phyloP scores from a whole-genome alignment of 2,113 vertebrate species.

The Neomonachus schauinslandi region DNA sequence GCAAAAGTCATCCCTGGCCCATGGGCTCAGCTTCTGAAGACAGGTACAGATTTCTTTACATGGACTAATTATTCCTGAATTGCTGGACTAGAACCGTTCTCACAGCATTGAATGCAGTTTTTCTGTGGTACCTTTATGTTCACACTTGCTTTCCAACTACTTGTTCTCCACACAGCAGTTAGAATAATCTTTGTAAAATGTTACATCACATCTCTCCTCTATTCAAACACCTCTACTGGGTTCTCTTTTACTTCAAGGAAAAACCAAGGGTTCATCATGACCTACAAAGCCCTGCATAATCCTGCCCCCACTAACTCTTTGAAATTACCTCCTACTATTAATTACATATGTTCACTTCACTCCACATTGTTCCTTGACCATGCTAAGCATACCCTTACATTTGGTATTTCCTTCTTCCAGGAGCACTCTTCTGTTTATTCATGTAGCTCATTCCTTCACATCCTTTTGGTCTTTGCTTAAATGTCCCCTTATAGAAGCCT shows the following conservation, averaged over 20 bases:
- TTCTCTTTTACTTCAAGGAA: not conserved
- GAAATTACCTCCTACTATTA: not conserved
- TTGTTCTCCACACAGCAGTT: not conserved
- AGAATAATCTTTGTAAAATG: not conserved
- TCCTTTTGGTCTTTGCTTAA: not conserved
- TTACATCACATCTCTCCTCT: not conserved
- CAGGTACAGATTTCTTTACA: not conserved
- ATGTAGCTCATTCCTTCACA: not conserved
- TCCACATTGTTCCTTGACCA: not conserved
- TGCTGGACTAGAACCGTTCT: not conserved
- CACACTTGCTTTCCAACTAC: not conserved
- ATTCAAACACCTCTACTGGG: not conserved
- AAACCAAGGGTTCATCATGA: not conserved
- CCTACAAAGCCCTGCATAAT: not conserved
- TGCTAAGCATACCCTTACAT: not conserved
- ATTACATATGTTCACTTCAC: not conserved
- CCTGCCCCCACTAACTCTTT: not conserved
- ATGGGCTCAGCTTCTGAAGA: not conserved
- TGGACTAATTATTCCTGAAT: not conserved
- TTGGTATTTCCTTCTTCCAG: not conserved
- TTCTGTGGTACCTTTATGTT: not conserved
- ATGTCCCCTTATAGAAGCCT: not conserved
- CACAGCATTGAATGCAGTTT: not conserved
- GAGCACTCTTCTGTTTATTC: not conserved
- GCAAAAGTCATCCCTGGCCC: not conserved